Evolutionary conservation across 2,888 invertebrate genomes (phyloP).

Genomic region (Scrobipalpa atriplicella): DNA sequence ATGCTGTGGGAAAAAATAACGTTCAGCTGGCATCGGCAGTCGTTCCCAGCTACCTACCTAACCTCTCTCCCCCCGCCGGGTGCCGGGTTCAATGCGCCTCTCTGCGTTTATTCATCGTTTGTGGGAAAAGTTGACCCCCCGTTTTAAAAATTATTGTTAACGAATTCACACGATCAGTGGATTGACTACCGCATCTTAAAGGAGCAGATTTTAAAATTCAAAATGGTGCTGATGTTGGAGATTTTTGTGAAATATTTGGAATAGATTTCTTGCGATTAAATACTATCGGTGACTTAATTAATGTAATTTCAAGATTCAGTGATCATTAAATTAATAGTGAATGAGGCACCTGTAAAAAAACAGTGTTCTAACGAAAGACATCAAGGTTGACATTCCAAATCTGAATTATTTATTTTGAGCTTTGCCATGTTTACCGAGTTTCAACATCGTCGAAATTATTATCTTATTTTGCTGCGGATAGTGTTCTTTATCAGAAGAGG

Average conservation of each 20-base stretch:
- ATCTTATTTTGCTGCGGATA: constrained; percentile 70
- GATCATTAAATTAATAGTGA: constrained; percentile 30
- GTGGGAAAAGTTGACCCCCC: constrained; percentile 83
- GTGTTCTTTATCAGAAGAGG: constrained; percentile 65
- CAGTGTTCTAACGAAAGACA: constrained; percentile 48
- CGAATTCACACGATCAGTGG: constrained; percentile 77
- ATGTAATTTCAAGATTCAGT: constrained; percentile 25
- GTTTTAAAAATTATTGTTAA: constrained; percentile 79
- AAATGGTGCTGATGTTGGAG: constrained; percentile 19
- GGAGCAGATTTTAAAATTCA: constrained; percentile 41
- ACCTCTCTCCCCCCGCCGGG: constrained; percentile 77
- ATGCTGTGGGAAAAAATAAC: constrained; percentile 84
- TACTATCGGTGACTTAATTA: neutral
- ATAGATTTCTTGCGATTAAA: constrained; percentile 2
- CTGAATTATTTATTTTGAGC: constrained; percentile 70
- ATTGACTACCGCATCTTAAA: constrained; percentile 68
- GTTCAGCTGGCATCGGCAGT: constrained; percentile 82
- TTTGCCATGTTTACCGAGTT: constrained; percentile 74
- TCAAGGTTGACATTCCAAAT: constrained; percentile 70
- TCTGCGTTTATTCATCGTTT: constrained; percentile 82
- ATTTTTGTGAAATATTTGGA: neutral
- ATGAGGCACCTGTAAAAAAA: constrained; percentile 49
- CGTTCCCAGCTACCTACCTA: constrained; percentile 81
- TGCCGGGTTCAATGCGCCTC: constrained; percentile 82
- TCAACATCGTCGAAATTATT: constrained; percentile 72